phyloP scores from a whole-genome alignment of 2,113 vertebrate species.

The Halcyon senegalensis region DNA sequence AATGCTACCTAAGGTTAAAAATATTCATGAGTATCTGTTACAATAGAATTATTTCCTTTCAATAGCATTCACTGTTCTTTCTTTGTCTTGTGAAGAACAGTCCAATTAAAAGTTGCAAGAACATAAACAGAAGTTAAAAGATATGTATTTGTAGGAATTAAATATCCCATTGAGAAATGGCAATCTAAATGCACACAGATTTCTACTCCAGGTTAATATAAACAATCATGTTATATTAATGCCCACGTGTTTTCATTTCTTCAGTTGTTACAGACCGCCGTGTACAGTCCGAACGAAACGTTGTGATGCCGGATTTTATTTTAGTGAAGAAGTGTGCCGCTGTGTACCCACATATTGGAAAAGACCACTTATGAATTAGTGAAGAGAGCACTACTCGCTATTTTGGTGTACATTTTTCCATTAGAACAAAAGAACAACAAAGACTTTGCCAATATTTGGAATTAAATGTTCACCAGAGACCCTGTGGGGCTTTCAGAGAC shows the following conservation, averaged over 20 bases:
- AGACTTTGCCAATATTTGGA: constrained; percentile 62
- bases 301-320: constrained; percentile 87
- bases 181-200: not conserved
- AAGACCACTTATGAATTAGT: constrained; percentile 79
- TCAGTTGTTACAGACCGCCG: constrained; percentile 88
- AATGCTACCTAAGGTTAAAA: not conserved
- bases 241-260: not conserved
- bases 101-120: not conserved
- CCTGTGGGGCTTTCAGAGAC: constrained; percentile 50
- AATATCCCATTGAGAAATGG: not conserved
- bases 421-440: constrained; percentile 5
- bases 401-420: constrained; percentile 44
- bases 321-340: constrained; percentile 94
- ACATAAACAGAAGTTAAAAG: not conserved
- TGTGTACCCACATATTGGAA: constrained; percentile 95
- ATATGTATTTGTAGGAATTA: not conserved
- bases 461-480: constrained; percentile 71
- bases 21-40: not conserved
- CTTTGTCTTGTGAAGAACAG: not conserved
- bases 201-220: not conserved
- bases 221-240: not conserved
- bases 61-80: not conserved
- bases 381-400: not conserved
- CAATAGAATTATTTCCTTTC: not conserved
- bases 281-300: constrained; percentile 83